phyloP scores from a whole-genome alignment of 2,797 vertebrate genomes.

The Arvicola amphibius region DNA sequence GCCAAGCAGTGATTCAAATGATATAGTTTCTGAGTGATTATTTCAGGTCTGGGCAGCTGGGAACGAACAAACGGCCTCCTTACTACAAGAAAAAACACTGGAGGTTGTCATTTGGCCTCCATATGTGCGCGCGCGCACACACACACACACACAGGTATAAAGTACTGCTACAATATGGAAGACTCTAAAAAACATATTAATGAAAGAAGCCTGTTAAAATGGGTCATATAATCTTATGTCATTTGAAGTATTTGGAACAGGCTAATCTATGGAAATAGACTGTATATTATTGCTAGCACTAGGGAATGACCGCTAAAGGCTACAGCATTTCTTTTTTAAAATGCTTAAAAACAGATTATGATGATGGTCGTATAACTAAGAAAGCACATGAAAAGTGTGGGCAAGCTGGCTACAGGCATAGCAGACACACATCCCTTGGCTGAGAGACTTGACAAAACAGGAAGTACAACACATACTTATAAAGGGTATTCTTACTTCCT shows the following conservation, averaged over 20 bases:
- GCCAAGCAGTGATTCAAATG: too few species aligned
- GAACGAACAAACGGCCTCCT: too few species aligned
- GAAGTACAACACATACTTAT: slow-evolving; percentile 76
- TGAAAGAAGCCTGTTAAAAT: slow-evolving; percentile 21
- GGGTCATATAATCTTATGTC: not conserved
- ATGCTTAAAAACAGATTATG: not conserved
- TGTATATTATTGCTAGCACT: not conserved
- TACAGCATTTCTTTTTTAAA: not conserved
- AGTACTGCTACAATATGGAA: not conserved
- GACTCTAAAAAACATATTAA: not conserved
- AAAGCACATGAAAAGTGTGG: slow-evolving; percentile 28
- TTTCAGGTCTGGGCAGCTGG: too few species aligned
- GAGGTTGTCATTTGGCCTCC: not conserved
- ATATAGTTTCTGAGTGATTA: too few species aligned
- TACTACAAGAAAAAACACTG: not conserved
- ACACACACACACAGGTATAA: not conserved
- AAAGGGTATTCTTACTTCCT: slow-evolving; percentile 71
- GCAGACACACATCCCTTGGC: slow-evolving; percentile 16
- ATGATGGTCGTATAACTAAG: not conserved
- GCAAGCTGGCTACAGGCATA: slow-evolving; percentile 44
- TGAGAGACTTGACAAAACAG: slow-evolving; percentile 68
- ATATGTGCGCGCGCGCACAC: not conserved
- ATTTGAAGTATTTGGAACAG: not conserved
- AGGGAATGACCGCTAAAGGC: not conserved
- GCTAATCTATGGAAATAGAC: not conserved